phyloP scores from a whole-genome alignment of 2,888 invertebrate species.

The Nyleta sp. region DNA sequence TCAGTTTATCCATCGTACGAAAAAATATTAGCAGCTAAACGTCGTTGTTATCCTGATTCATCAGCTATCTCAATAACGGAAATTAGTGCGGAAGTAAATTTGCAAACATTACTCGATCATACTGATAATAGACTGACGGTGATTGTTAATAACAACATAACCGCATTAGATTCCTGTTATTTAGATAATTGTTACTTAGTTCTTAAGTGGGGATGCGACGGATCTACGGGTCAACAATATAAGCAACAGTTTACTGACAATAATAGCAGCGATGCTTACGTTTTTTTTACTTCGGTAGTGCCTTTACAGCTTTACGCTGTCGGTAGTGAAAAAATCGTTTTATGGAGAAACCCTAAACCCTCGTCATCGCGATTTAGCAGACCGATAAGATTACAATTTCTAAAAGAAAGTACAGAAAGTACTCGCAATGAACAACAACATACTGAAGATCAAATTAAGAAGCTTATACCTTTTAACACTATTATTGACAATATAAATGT shows the following conservation, averaged over 20 bases:
- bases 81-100: background rate
- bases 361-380: constrained; percentile 54
- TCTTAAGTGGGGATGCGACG: constrained; percentile 7
- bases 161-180: background rate
- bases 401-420: constrained; percentile 40
- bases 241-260: background rate
- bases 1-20: constrained; percentile 8
- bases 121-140: background rate
- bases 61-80: background rate
- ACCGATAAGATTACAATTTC: constrained; percentile 55
- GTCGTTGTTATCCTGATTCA: constrained; percentile 10
- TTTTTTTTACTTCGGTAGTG: constrained; percentile 14
- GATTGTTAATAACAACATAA: background rate
- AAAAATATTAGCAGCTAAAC: constrained; percentile 1
- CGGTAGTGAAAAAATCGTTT: constrained; percentile 12
- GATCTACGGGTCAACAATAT: background rate
- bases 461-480: constrained; percentile 34
- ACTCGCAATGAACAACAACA: constrained; percentile 43
- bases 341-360: constrained; percentile 43
- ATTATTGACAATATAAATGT: constrained; percentile 30
- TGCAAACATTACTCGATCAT: background rate
- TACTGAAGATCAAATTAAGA: constrained; percentile 54
- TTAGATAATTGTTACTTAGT: background rate
- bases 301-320: constrained; percentile 15
- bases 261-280: background rate